phyloP scores from a whole-genome alignment of 2,797 vertebrate species.

The Sparidentex hasta region DNA sequence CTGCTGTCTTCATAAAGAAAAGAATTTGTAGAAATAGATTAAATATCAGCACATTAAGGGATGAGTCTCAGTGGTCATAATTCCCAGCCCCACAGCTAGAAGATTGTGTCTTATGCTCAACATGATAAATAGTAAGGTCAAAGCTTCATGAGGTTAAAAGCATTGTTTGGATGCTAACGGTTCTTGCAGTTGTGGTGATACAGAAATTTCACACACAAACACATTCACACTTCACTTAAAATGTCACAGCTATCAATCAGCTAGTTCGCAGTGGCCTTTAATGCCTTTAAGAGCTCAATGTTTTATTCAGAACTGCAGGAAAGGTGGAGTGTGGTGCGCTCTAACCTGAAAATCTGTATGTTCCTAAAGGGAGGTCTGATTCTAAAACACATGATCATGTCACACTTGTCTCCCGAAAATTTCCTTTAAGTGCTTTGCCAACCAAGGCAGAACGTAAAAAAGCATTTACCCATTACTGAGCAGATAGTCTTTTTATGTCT shows the following conservation, averaged over 20 bases:
- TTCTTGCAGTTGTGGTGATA: constrained; percentile 19
- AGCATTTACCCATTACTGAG: not conserved
- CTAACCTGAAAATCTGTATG: constrained; percentile 8
- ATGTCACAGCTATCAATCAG: constrained; percentile 63
- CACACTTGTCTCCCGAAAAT: not conserved
- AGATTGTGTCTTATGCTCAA: not conserved
- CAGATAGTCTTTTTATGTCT: not conserved
- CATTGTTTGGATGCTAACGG: constrained; percentile 14
- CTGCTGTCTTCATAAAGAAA: not conserved
- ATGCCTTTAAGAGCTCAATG: constrained; percentile 50
- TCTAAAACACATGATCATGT: constrained; percentile 1
- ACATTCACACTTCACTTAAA: constrained; percentile 32
- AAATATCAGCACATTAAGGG: not conserved
- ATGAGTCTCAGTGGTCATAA: not conserved
- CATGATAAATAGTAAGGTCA: not conserved
- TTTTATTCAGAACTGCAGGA: constrained; percentile 51
- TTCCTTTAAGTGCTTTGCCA: constrained; percentile 2
- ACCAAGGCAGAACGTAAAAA: not conserved
- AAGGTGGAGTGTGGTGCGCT: not conserved
- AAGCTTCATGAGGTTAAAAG: not conserved
- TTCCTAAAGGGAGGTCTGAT: not conserved
- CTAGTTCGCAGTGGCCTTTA: constrained; percentile 53
- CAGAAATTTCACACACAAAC: constrained; percentile 32
- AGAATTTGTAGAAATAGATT: not conserved
- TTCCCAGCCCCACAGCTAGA: not conserved